These are phyloP conservation scores for Zaprionus tsacasi DNA, from an alignment of 1,140 invertebrate genomes.

Conservation along the genomic window DNA sequence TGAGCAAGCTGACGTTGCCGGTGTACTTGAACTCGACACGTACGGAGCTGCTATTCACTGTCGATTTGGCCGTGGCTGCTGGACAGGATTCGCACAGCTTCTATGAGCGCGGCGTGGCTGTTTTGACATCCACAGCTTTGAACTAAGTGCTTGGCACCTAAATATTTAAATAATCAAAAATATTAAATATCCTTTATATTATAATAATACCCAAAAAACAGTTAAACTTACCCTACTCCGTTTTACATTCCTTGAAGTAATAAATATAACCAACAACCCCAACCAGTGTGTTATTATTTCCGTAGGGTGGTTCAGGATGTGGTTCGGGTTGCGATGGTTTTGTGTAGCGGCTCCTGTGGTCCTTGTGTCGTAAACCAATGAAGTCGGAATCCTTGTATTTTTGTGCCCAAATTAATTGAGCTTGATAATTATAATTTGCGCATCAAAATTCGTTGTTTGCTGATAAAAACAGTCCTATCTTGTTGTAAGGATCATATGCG, in stretches of 20 bases:
- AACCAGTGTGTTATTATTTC: background rate
- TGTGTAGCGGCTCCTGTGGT: background rate
- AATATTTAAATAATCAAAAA: background rate
- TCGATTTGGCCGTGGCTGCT: slow-evolving; percentile 95
- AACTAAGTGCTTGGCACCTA: slow-evolving; percentile 86
- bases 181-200: slow-evolving; percentile 11
- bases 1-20: slow-evolving; percentile 93
- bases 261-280: slow-evolving; percentile 21
- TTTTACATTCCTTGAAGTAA: slow-evolving; percentile 39
- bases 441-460: slow-evolving; percentile 15
- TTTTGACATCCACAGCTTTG: slow-evolving; percentile 94
- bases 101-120: slow-evolving; percentile 98
- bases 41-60: slow-evolving; percentile 96
- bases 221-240: background rate
- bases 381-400: slow-evolving; percentile 83
- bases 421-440: slow-evolving; percentile 46
- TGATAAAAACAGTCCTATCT: slow-evolving; percentile 6
- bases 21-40: slow-evolving; percentile 99
- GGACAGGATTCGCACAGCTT: slow-evolving; percentile 95
- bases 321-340: background rate
- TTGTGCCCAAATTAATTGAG: slow-evolving; percentile 48
- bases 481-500: slow-evolving; percentile 39
- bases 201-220: background rate
- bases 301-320: background rate
- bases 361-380: slow-evolving; percentile 11